Conservation (phyloP, 2,113 vertebrate species). For the Tetraodon nigroviridis region DNA sequence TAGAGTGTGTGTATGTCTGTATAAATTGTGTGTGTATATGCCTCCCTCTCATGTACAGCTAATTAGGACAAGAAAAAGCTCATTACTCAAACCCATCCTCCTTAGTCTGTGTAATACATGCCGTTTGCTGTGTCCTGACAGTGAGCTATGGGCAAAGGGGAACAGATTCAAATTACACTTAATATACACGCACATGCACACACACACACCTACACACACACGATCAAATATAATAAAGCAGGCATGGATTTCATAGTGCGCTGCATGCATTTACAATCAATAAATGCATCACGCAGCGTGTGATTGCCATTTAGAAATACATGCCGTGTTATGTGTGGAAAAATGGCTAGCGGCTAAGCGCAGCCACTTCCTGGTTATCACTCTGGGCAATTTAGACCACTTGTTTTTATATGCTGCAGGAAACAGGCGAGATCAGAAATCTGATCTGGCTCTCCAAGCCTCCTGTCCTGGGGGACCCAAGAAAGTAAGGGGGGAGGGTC, state of each 20-base stretch:
- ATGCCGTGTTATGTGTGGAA: constrained; percentile 18
- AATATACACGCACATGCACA: constrained; percentile 43
- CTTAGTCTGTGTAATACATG: constrained; percentile 72
- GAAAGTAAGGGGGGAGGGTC: constrained; percentile 59
- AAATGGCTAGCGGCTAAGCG: constrained; percentile 48
- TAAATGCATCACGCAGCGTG: constrained; percentile 35
- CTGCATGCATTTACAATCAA: constrained; percentile 40
- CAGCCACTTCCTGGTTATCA: constrained; percentile 66
- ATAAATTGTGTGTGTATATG: constrained; percentile 43
- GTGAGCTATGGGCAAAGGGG: constrained; percentile 66
- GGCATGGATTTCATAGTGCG: constrained; percentile 14
- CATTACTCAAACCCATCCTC: constrained; percentile 77
- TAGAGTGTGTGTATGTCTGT: constrained; percentile 30
- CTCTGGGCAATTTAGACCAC: constrained; percentile 66
- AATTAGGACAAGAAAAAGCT: constrained; percentile 80
- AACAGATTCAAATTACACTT: constrained; percentile 58
- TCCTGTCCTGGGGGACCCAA: constrained; percentile 67
- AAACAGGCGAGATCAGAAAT: constrained; percentile 70
- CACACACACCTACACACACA: constrained; percentile 18
- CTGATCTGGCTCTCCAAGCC: constrained; percentile 68
- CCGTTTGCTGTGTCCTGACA: constrained; percentile 72
- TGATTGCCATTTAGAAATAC: constrained; percentile 24
- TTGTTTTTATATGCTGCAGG: constrained; percentile 72
- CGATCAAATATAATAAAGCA: constrained; percentile 39
- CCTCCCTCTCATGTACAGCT: constrained; percentile 69